Evolutionary conservation across 2,113 vertebrate genomes (phyloP).

Genomic region (Megaceryle torquata): DNA sequence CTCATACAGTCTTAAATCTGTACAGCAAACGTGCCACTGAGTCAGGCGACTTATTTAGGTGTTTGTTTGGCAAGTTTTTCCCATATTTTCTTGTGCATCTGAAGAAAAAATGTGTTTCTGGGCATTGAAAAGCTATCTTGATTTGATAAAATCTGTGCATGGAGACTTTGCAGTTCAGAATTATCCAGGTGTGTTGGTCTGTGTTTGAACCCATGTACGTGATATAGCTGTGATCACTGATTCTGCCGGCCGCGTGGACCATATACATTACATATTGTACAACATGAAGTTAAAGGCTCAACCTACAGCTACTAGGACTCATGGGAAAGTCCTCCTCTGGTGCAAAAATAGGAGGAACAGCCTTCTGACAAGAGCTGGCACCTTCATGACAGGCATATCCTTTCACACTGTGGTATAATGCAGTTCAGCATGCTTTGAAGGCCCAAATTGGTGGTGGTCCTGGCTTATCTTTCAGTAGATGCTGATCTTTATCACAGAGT

Average conservation of each 20-base stretch:
- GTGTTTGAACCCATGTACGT: accelerated
- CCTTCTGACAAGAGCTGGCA: conserved; percentile 23
- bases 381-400: conserved; percentile 64
- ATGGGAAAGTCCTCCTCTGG: background rate
- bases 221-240: background rate
- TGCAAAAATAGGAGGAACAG: conserved; percentile 37
- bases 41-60: background rate
- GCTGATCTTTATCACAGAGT: conserved; percentile 72
- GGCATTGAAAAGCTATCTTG: background rate
- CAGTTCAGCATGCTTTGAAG: conserved; percentile 70
- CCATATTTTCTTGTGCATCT: background rate
- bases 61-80: background rate
- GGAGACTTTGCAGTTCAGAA: background rate
- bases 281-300: background rate
- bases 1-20: background rate
- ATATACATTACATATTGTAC: accelerated
- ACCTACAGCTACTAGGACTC: background rate
- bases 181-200: background rate
- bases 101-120: accelerated
- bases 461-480: conserved; percentile 71
- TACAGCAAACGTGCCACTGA: background rate
- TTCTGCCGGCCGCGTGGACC: accelerated
- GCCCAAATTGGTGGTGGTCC: conserved; percentile 60
- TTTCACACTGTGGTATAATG: conserved; percentile 68
- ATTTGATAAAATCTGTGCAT: background rate